Base-by-base conservation (phyloP, 1,140 invertebrate genomes). In the Drosophila pseudoananassae region DNA sequence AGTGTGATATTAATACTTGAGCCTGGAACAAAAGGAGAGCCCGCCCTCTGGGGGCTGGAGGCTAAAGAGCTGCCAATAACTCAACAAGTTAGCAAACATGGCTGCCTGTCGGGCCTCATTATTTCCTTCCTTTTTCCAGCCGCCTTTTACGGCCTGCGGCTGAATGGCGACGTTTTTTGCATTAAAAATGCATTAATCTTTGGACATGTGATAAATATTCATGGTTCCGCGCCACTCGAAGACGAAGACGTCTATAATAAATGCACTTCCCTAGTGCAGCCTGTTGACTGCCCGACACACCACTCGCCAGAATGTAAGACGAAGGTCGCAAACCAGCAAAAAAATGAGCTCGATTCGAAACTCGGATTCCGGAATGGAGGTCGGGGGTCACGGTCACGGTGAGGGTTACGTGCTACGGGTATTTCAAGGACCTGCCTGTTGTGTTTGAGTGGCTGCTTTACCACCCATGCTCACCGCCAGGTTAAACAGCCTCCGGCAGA, bases 101-200 rank as follows among this genome's bases (percentile, higher is more conserved):
- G 66, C 56, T 43, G 40, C 20, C 54, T 50, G 15, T 17, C 25
- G 27, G 57, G 45, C 33, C 40, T 40, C n/a, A 36, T 12, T 12
- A 36, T 36, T 12, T 36, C 12, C 10, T 36, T 36, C 4, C 33
- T n/a, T 36, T 36, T 36, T n/a, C 10, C 12, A 10, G 12, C 4
- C 33, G 33, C 36, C 31, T 33, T 71, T 85, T 85, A 76, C 63
- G 53, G 49, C 53, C 29, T 31, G 31, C 14, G 23, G 29, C 31
- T 31, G 66, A 9, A 50, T 51, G 9, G 47, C 38, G 57, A 17
- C 54, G n/a, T 43, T 65, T 78, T 84, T 80, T 74, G 73, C 82
- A 85, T 87, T 87, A 81, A 87, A 81, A 81, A 73, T 81, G 74
- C 81, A 87, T 85, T 87, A 87, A 81, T 81, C 77, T 63, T 73